Base-by-base conservation (phyloP, 2,888 invertebrate species). In the Peribatodes rhomboidaria region DNA sequence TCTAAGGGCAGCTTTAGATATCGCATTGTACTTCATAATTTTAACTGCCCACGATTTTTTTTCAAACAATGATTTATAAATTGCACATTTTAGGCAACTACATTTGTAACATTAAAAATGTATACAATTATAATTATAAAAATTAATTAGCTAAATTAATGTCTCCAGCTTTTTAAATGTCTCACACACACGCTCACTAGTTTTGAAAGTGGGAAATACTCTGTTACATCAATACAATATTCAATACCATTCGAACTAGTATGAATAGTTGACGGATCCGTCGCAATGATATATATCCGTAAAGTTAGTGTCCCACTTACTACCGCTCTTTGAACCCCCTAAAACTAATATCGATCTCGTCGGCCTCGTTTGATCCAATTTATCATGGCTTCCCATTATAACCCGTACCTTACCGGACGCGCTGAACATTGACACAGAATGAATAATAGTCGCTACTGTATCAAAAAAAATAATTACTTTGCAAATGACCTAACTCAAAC, bases 1-100 rank as follows among this genome's bases (percentile, higher is more conserved):
- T 59, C 59, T 62, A 65, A 14, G 46, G 44, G 61, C 37, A 35
- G 42, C 65, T 46, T 61, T 63, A 57, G 56, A 68, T 65, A 52
- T 60, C 20, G 33, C 31, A 37, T 65, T 54, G 66, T 67, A 60
- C 47, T 55, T 63, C 44, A 6, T 57, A 4, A 10, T 16, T 22
- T 49, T 33, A 0, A 7, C 2, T 6, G 27, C 2, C 3, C 6
- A 27, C 6, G 27, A 27, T 27, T 27, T 27, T 42, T 8, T 18
- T 42, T 42, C 18, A 9, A 16, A 41, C 16, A 37, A 37, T 37
- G 37, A n/a, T 37, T 37, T n/a, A n/a, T n/a, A 2, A n/a, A n/a
- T 37, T n/a, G 37, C n/a, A n/a, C n/a, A 0, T n/a, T 2, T n/a
- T 13, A 6, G 27, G 6, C 27, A 27, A 6, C 27, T 27, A 27